Percentiles rank a stretch among this genome's conserved stretches.
Evolutionary conservation across 2,888 invertebrate species (phyloP).

Genomic region (Archips crataeganus): DNA sequence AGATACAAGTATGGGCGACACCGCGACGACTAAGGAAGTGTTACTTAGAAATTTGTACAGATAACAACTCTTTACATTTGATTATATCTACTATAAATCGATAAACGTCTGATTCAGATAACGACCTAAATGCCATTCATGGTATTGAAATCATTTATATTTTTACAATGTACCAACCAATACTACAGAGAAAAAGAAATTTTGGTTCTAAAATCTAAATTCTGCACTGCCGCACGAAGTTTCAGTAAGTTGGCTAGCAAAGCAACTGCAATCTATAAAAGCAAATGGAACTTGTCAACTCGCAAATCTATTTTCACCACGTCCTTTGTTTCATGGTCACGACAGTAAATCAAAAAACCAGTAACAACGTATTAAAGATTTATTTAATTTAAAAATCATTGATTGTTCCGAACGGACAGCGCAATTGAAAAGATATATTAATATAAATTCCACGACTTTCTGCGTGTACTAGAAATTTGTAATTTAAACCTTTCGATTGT

Average conservation of each 20-base stretch:
- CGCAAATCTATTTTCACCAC: slow-evolving; percentile 19
- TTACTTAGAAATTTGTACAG: slow-evolving; percentile 78
- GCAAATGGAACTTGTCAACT: neutral
- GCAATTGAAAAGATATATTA: slow-evolving; percentile 50
- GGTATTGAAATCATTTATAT: neutral
- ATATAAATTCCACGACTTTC: slow-evolving; percentile 67
- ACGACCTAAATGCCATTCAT: slow-evolving; percentile 25
- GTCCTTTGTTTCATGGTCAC: slow-evolving; percentile 41
- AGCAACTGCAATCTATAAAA: neutral
- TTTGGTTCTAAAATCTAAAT: neutral
- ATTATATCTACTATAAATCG: slow-evolving; percentile 52
- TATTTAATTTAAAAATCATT: slow-evolving; percentile 56
- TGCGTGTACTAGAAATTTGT: slow-evolving; percentile 58
- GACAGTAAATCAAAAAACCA: slow-evolving; percentile 54
- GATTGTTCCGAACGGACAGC: slow-evolving; percentile 59
- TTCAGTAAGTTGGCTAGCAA: neutral
- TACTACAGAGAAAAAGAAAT: too few relatives aligned
- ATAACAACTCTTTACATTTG: slow-evolving; percentile 70
- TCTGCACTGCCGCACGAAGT: neutral
- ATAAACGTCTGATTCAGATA: slow-evolving; percentile 41
- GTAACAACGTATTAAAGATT: slow-evolving; percentile 60
- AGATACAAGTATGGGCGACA: slow-evolving; percentile 65
- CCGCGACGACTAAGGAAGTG: slow-evolving; percentile 66
- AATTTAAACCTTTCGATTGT: slow-evolving; percentile 68
- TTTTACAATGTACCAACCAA: neutral